Base-by-base conservation (phyloP, 2,113 vertebrate genomes). In the Otocyon megalotis region DNA sequence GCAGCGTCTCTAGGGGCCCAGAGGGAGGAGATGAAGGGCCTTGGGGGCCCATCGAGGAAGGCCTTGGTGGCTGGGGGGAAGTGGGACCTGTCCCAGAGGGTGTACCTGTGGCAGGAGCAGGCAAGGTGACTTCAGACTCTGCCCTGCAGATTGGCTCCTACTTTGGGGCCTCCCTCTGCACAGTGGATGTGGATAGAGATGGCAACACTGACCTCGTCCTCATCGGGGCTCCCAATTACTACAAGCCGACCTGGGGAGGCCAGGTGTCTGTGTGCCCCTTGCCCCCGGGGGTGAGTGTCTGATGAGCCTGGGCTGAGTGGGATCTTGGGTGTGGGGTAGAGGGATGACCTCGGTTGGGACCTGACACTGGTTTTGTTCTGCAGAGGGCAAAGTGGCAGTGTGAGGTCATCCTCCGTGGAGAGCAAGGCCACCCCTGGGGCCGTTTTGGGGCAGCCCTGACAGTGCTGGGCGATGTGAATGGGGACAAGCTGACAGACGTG, bases 371-470 rank as follows among this genome's bases (percentile, higher is more conserved):
- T 13, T 48, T 54, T 43, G 1, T n/a, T 58, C 30, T 37, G 3
- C 96, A 98, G 98, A 13, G 10, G 3, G 24, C 16, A 11, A 24
- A 0, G 8, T 97, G 98, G 98, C 58, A 17, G 5, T 98, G 98
- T 48, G 56, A 28, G 24, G 28, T 11, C 30, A 19, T 24, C 26
- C 98, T 99, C 91, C 58, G 0, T 79, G 97, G 93, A 28, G 91
- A 98, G 54, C 88, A 48, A 0, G 98, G 98, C 15, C 98, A 98
- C 35, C 84, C 90, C 6, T 97, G 98, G 93, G 98, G 98, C 15
- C 98, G 99, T 86, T 99, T 99, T 88, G 99, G 99, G 58, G 97
- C 98, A 16, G 98, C 99, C 30, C 97, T 99, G 90, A 97, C 99
- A 0, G 90, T 88, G 22, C 79, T 99, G 17, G 98, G 98, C 28